Evolutionary conservation across 2,113 vertebrate genomes (phyloP).

Genomic region (Phodopus roborovskii): DNA sequence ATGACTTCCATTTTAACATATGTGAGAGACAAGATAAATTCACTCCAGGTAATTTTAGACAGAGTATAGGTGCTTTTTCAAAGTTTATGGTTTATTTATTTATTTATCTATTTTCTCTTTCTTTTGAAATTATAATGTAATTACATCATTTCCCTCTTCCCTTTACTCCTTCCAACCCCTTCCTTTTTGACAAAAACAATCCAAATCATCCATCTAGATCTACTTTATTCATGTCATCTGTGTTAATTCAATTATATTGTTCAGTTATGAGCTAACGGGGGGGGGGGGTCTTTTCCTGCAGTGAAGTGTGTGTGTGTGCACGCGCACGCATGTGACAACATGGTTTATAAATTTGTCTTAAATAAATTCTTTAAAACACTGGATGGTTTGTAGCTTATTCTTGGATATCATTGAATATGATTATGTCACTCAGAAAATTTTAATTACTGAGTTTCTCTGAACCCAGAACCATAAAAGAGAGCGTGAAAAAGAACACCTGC

Average conservation of each 20-base stretch:
- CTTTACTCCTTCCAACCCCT: neutral
- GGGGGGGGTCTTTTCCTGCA: neutral
- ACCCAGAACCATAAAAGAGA: conserved; percentile 88
- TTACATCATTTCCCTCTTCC: neutral
- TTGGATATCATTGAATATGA: neutral
- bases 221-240: neutral
- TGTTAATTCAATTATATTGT: neutral
- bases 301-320: neutral
- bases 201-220: neutral
- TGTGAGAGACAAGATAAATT: neutral
- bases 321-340: too few species aligned
- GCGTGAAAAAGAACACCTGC: conserved; percentile 88
- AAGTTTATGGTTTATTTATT: neutral
- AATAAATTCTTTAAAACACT: neutral
- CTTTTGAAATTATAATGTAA: neutral
- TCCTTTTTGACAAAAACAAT: neutral
- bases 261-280: neutral
- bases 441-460: conserved; percentile 82
- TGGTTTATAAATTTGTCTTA: neutral
- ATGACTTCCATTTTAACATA: conserved; percentile 34
- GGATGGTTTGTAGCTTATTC: neutral
- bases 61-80: conserved; percentile 17
- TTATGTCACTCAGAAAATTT: conserved; percentile 4
- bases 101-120: neutral
- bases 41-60: neutral